Evolutionary conservation across 2,888 invertebrate species (phyloP).

Genomic region (Tetropium fuscum): DNA sequence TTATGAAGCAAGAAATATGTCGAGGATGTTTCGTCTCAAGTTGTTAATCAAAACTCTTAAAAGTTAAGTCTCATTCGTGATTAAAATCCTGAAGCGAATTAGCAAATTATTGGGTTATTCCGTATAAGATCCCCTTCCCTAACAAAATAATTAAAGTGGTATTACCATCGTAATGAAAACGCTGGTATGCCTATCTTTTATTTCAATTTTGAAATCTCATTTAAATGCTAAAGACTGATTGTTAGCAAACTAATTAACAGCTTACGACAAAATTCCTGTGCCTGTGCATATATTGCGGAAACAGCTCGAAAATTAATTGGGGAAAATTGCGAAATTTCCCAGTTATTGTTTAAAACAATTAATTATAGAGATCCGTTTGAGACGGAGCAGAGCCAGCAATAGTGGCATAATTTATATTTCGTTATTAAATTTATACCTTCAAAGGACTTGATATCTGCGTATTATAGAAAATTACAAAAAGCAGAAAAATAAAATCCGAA

Average conservation of each 20-base stretch:
- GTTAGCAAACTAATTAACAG: conserved; percentile 53
- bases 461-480: not conserved
- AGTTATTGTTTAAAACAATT: conserved; percentile 39
- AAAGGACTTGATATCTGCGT: not conserved
- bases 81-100: not conserved
- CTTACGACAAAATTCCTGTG: conserved; percentile 45
- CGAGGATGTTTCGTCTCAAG: no score
- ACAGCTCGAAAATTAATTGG: conserved; percentile 43
- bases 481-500: no score
- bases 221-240: conserved; percentile 54
- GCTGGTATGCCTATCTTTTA: conserved; percentile 34
- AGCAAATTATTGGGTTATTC: not conserved
- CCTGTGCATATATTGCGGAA: conserved; percentile 33
- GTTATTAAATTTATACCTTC: conserved; percentile 10
- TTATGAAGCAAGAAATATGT: no score
- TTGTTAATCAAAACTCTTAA: no score
- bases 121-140: conserved; percentile 7
- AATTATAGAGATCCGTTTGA: conserved; percentile 23
- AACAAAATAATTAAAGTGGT: conserved; percentile 34
- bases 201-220: conserved; percentile 48
- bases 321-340: conserved; percentile 41
- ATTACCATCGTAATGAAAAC: conserved; percentile 32
- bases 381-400: conserved; percentile 2
- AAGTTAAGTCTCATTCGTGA: no score
- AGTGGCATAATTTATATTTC: conserved; percentile 11